Percentiles rank a stretch among this genome's conserved stretches.
Evolutionary conservation across 2,888 invertebrate genomes (phyloP).

Genomic region (Dryobota labecula): DNA sequence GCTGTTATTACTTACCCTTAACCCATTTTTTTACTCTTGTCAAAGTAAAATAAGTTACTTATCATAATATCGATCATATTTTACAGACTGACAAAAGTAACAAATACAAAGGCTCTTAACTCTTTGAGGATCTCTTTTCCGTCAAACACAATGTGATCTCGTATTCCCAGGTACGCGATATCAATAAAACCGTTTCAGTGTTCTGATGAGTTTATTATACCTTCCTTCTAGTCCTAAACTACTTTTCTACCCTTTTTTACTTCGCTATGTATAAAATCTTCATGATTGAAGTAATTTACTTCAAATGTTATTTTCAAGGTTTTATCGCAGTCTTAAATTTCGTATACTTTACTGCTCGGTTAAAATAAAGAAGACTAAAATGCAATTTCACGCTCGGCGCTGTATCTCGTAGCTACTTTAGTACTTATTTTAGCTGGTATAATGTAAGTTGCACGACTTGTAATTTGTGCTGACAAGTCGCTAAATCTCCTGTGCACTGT

Average conservation of each 20-base stretch:
- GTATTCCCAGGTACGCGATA: slow-evolving; percentile 26
- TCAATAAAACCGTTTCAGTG: slow-evolving; percentile 31
- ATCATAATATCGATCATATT: not conserved
- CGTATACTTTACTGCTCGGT: slow-evolving; percentile 27
- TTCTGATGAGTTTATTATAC: slow-evolving; percentile 18
- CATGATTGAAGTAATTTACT: slow-evolving; percentile 14
- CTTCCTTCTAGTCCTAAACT: slow-evolving; percentile 25
- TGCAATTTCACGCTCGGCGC: slow-evolving; percentile 50
- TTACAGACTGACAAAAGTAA: not conserved
- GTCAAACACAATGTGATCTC: slow-evolving; percentile 27
- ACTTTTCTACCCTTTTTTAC: slow-evolving; percentile 34
- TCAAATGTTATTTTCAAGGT: slow-evolving; percentile 10
- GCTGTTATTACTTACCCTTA: too few species aligned
- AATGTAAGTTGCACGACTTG: slow-evolving; percentile 59
- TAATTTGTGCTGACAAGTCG: slow-evolving; percentile 63
- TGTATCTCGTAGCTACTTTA: slow-evolving; percentile 56
- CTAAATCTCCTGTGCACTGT: slow-evolving; percentile 60
- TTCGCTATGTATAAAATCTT: slow-evolving; percentile 2
- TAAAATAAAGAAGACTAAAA: slow-evolving; percentile 52
- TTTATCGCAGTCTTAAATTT: slow-evolving; percentile 21
- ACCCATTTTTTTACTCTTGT: not conserved
- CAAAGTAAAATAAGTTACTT: not conserved
- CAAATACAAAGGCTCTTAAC: not conserved
- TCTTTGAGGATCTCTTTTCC: not conserved
- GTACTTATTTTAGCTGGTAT: slow-evolving; percentile 61